Evolutionary conservation across 2,797 vertebrate genomes (phyloP).

Genomic region (Fringilla coelebs): DNA sequence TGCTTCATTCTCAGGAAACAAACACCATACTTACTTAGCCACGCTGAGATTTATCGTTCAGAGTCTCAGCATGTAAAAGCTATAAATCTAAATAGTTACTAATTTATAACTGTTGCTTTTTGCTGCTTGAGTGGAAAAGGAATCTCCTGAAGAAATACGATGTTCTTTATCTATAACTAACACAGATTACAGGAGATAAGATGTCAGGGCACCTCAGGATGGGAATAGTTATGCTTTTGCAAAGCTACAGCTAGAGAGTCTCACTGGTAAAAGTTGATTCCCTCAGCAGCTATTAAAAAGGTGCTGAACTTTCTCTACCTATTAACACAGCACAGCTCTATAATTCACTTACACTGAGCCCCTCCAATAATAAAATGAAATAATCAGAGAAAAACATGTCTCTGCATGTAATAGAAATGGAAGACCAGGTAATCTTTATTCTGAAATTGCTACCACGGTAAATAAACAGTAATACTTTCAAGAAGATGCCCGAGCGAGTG

Average conservation of each 20-base stretch:
- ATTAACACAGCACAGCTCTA: neutral
- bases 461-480: neutral
- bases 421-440: slow-evolving; percentile 5
- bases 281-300: neutral
- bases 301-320: neutral
- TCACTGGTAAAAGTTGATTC: neutral
- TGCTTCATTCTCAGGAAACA: neutral
- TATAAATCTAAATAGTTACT: neutral
- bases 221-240: neutral
- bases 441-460: neutral
- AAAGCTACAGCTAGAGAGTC: neutral
- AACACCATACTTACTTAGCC: neutral
- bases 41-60: neutral
- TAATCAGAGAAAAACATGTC: neutral
- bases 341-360: neutral
- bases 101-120: slow-evolving; percentile 23
- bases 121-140: slow-evolving; percentile 7
- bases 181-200: neutral
- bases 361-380: neutral
- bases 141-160: slow-evolving; percentile 7
- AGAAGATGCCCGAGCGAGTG: neutral
- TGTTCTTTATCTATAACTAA: neutral
- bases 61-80: neutral
- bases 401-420: neutral
- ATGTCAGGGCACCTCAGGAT: neutral